Base-by-base conservation (phyloP, 2,888 invertebrate genomes). In the Lymantria dispar region DNA sequence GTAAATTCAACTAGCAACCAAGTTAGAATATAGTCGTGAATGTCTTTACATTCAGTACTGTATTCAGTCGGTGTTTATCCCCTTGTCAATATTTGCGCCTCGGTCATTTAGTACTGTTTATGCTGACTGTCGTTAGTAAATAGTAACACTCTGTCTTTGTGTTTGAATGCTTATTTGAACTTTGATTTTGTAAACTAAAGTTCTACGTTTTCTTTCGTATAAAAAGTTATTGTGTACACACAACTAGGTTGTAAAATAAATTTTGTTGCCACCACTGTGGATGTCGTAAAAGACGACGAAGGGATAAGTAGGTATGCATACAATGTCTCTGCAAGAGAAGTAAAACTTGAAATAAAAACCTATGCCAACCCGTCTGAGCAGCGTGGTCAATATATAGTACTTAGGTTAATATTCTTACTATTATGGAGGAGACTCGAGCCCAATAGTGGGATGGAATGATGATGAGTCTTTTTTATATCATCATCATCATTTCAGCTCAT, bases 1-100 rank as follows among this genome's bases (percentile, higher is more conserved):
- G 68, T 58, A 59, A 57, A 54, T 59, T 44, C 48, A 51, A 55
- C 43, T 43, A 44, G 48, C 36, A 45, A 14, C 15, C 15, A 12
- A 59, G 56, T 64, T 58, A 64, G 58, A 64, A 64, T 58, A 68
- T 3, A 68, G 62, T 53, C 65, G 52, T 53, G 58, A n/a, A n/a
- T n/a, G n/a, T 68, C 54, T 60, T 62, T 60, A 68, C 50, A 45
- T 53, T 44, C 45, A 58, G 62, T 50, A 60, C 45, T 64, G 55
- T 55, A 62, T 68, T 58, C 60, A 58, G 50, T 47, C 37, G 42
- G 54, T 61, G 68, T 62, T 56, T 64, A 56, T 50, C 33, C 47
- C 44, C 57, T 39, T 43, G 60, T 64, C 64, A 64, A 66, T 58
- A 58, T 68, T 68, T 62, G 41, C 60, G 50, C 54, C 54, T 30